Conservation (phyloP, 1,140 invertebrate genomes). For the Listronotus oregonensis region DNA sequence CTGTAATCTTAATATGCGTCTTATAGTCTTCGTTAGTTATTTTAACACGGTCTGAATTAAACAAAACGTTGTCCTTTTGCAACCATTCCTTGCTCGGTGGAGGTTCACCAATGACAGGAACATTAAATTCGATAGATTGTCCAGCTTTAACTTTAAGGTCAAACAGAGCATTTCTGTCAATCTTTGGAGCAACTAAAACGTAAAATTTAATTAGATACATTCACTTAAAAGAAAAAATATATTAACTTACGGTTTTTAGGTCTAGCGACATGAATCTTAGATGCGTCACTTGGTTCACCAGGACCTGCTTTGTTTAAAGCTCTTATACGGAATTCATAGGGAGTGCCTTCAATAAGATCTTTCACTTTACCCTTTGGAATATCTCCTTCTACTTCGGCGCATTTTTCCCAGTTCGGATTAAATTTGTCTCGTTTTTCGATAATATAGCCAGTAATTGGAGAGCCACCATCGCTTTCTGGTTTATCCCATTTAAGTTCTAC, state of each 20-base stretch:
- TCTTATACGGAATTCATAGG: constrained; percentile 91
- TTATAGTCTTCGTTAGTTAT: constrained; percentile 84
- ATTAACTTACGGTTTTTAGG: constrained; percentile 79
- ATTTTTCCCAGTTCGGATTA: constrained; percentile 85
- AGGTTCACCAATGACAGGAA: constrained; percentile 93
- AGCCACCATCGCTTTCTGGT: constrained; percentile 85
- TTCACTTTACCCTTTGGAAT: constrained; percentile 81
- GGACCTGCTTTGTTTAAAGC: constrained; percentile 95
- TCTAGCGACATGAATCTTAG: constrained; percentile 85
- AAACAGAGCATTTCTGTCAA: constrained; percentile 90
- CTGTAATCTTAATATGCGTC: constrained; percentile 84
- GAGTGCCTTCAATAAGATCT: constrained; percentile 87
- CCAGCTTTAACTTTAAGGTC: constrained; percentile 93
- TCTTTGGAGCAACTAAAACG: constrained; percentile 80
- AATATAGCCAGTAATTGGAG: constrained; percentile 88
- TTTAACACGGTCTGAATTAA: constrained; percentile 82
- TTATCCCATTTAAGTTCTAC: constrained; percentile 94
- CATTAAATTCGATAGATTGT: constrained; percentile 90
- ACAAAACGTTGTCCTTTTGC: constrained; percentile 78
- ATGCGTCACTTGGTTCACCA: constrained; percentile 87
- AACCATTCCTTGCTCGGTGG: constrained; percentile 93
- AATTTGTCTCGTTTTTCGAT: constrained; percentile 96
- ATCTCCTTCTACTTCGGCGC: constrained; percentile 82
- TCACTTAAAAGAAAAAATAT: not conserved
- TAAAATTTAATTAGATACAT: constrained; percentile 4